A percentile compares a stretch with the other conserved stretches of the same genome.
Conservation (phyloP, 2,797 vertebrate genomes). For the Hypotaenidia philippensis region DNA sequence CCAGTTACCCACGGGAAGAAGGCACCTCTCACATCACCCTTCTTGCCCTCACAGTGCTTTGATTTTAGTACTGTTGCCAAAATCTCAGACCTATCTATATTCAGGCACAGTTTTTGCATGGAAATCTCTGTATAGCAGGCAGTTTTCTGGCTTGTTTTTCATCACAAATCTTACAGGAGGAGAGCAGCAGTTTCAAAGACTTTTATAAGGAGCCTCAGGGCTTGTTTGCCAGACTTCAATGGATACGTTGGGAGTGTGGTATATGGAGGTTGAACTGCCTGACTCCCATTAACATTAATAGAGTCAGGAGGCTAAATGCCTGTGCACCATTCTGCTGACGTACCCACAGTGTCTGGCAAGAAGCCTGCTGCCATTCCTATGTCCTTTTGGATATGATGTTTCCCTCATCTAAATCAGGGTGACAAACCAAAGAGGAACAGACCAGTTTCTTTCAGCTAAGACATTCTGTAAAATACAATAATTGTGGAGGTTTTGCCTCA, state of each 20-base stretch:
- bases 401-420: background rate
- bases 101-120: background rate
- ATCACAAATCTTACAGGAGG: conserved; percentile 1
- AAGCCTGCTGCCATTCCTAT: background rate
- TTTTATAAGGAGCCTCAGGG: conserved; percentile 55
- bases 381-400: background rate
- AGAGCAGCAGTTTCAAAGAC: conserved; percentile 36
- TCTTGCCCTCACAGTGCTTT: background rate
- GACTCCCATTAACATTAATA: conserved; percentile 18
- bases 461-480: background rate
- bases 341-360: background rate
- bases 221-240: conserved; percentile 46
- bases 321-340: background rate
- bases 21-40: background rate
- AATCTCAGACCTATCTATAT: background rate
- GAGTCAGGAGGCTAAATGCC: conserved; percentile 15
- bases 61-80: background rate
- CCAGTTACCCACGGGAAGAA: background rate
- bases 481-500: background rate
- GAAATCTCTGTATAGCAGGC: background rate
- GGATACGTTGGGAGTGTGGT: background rate
- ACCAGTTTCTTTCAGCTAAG: background rate
- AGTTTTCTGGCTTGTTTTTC: conserved; percentile 27
- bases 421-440: background rate
- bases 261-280: background rate